Percentiles rank a stretch among this genome's conserved stretches.
These are phyloP conservation scores for Metopolophium dirhodum DNA, from an alignment of 1,140 invertebrate species.

Conservation along the genomic window DNA sequence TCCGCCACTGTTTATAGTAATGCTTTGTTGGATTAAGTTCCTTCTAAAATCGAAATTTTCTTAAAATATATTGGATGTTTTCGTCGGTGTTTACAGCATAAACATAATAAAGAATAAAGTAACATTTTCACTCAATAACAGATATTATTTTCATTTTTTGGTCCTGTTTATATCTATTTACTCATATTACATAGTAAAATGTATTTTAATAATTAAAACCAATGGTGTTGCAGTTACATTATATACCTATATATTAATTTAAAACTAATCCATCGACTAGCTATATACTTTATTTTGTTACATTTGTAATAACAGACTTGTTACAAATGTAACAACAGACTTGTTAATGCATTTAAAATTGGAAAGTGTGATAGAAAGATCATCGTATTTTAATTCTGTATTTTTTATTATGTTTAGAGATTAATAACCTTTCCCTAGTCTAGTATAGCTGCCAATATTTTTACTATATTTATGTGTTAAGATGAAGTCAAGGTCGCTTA, in stretches of 20 bases:
- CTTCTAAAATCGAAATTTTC: neutral
- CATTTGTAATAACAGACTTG: neutral
- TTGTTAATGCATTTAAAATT: conserved; percentile 15
- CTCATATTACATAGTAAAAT: too few species aligned
- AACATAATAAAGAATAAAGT: neutral
- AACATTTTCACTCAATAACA: too few species aligned
- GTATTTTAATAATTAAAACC: neutral
- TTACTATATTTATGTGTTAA: neutral
- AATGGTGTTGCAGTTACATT: neutral
- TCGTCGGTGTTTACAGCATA: neutral
- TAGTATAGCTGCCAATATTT: conserved; percentile 30
- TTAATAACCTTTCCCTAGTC: conserved; percentile 43
- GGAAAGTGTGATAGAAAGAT: neutral
- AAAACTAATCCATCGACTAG: neutral
- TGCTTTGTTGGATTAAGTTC: neutral
- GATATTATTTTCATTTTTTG: too few species aligned
- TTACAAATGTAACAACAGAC: neutral
- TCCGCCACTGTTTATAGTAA: too few species aligned
- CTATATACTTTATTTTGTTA: neutral
- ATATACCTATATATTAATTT: neutral
- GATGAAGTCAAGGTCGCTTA: conserved; percentile 40
- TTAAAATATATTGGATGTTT: neutral
- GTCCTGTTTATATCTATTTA: too few species aligned
- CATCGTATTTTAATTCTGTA: neutral
- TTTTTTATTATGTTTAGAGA: neutral